These are phyloP conservation scores for Eupelmus urozonus DNA, from an alignment of 2,888 invertebrate species.

Conservation along the genomic window DNA sequence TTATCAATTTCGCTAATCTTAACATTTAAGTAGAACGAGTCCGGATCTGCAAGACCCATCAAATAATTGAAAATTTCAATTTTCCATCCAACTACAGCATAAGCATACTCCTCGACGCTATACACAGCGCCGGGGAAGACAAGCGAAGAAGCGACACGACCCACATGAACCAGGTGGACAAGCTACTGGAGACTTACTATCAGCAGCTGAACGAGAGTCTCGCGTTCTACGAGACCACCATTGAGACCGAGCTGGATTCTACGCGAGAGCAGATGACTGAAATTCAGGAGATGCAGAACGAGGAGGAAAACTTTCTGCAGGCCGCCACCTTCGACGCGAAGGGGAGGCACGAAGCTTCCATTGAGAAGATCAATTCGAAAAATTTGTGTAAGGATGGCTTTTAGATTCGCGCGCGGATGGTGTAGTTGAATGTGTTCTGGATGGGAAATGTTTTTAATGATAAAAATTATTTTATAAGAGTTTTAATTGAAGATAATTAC, in stretches of 20 bases:
- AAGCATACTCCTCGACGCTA: constrained; percentile 74
- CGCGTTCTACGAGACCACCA: background rate
- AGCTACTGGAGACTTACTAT: constrained; percentile 71
- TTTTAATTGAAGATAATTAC: no score
- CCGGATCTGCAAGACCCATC: no score
- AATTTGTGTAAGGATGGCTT: constrained; percentile 52
- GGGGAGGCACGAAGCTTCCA: background rate
- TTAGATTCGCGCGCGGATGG: no score
- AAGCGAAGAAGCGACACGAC: constrained; percentile 72
- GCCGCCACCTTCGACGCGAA: constrained; percentile 16
- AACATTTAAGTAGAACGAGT: no score
- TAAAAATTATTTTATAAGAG: no score
- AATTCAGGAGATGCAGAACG: background rate
- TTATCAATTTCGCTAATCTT: no score
- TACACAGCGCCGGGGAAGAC: constrained; percentile 75
- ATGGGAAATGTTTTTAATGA: background rate
- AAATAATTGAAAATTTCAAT: background rate
- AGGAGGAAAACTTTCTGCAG: constrained; percentile 20
- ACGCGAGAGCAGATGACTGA: background rate
- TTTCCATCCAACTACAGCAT: constrained; percentile 55
- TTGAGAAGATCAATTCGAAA: constrained; percentile 22
- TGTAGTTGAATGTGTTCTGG: no score
- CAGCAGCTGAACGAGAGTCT: background rate
- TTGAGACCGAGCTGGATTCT: background rate
- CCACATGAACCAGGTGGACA: constrained; percentile 75